A percentile compares a stretch with the other conserved stretches of the same genome.
Evolutionary conservation across 2,797 vertebrate species (phyloP).

Genomic region (Austrolebias charrua): DNA sequence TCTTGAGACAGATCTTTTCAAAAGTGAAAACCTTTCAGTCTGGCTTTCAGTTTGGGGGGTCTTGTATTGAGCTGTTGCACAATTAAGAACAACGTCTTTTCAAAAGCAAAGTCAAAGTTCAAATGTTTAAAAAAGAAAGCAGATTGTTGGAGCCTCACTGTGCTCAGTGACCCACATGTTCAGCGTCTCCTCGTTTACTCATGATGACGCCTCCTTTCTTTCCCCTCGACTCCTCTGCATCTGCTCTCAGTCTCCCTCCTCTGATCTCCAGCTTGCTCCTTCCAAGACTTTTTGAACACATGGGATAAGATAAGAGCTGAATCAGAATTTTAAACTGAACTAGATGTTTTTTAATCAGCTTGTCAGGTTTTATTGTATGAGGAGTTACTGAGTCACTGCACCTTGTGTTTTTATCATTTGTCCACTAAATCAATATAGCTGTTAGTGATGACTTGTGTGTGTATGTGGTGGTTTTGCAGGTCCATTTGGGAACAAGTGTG

Average conservation of each 20-base stretch:
- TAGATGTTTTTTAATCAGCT: constrained; percentile 55
- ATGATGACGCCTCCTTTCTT: neutral
- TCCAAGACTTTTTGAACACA: constrained; percentile 24
- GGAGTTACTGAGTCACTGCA: constrained; percentile 40
- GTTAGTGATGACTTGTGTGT: constrained; percentile 38
- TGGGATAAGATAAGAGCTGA: too few species aligned
- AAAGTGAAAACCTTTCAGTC: neutral
- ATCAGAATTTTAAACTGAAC: too few species aligned
- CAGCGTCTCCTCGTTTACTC: constrained; percentile 1
- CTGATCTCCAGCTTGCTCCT: neutral
- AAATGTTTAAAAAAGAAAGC: constrained; percentile 21
- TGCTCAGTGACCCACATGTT: constrained; percentile 4
- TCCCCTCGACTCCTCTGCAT: neutral
- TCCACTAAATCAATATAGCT: constrained; percentile 58
- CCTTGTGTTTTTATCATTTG: constrained; percentile 20
- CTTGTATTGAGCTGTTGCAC: constrained; percentile 9
- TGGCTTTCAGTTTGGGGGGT: too few species aligned
- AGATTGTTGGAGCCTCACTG: constrained; percentile 15
- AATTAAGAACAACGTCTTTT: constrained; percentile 22
- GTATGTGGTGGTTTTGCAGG: constrained; percentile 24
- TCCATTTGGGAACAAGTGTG: constrained; percentile 12
- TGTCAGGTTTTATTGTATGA: constrained; percentile 38
- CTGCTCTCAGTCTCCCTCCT: neutral
- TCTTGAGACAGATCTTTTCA: neutral
- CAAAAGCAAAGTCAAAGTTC: constrained; percentile 18